Evolutionary conservation across 92 coral and sea anemone genomes (phyloP).

Genomic region (Palythoa grandis): DNA sequence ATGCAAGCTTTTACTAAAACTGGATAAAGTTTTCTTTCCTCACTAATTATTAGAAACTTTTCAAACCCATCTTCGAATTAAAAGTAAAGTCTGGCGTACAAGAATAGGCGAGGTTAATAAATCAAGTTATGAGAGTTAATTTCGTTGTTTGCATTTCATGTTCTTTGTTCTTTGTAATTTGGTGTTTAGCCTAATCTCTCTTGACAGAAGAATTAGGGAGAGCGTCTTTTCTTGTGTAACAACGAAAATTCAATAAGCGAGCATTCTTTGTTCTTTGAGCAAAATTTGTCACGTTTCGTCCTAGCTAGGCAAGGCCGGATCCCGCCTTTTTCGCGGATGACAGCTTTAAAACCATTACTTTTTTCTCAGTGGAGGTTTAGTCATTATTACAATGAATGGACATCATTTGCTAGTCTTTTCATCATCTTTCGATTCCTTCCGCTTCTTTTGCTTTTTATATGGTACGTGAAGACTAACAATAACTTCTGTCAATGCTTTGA

Average conservation of each 20-base stretch:
- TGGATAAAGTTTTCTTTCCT: no score
- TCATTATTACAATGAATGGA: neutral
- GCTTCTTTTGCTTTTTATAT: no score
- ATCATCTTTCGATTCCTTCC: no score
- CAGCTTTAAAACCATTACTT: neutral
- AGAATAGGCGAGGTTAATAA: neutral
- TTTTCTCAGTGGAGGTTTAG: neutral
- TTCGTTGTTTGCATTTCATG: constrained; percentile 10
- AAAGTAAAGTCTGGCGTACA: neutral
- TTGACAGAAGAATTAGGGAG: constrained; percentile 9
- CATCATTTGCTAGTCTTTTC: neutral
- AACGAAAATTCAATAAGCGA: constrained; percentile 12
- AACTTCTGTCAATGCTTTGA: no score
- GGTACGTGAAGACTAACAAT: no score
- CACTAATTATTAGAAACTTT: neutral
- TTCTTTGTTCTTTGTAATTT: constrained; percentile 1
- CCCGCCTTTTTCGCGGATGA: neutral
- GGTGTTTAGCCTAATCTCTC: constrained; percentile 2
- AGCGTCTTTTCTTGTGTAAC: neutral
- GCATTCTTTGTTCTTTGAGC: constrained; percentile 2
- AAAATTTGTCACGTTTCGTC: constrained; percentile 5
- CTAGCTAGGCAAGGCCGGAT: neutral
- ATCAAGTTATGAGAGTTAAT: constrained; percentile 12
- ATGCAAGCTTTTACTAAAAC: neutral
- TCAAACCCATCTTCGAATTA: neutral